Evolutionary conservation across 2,888 invertebrate species (phyloP).

Genomic region (Netelia melanura): DNA sequence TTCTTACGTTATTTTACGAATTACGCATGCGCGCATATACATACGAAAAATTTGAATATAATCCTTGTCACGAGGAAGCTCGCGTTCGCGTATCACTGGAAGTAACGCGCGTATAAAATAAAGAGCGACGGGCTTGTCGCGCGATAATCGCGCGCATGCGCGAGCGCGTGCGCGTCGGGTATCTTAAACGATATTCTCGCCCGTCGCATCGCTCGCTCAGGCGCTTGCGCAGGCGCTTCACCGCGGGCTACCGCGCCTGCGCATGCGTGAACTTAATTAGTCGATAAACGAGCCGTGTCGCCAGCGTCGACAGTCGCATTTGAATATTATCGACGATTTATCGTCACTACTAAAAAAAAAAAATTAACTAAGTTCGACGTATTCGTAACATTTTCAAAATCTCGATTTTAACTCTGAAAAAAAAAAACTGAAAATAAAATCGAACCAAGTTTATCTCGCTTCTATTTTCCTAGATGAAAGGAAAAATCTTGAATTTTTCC

Average conservation of each 20-base stretch:
- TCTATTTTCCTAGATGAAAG: background rate
- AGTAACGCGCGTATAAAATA: too few species aligned
- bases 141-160: slow-evolving; percentile 78
- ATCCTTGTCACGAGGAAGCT: slow-evolving; percentile 75
- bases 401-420: too few species aligned
- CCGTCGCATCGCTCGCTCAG: background rate
- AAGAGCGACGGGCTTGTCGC: slow-evolving; percentile 52
- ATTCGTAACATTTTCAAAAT: too few species aligned
- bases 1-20: slow-evolving; percentile 1
- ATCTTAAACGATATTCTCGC: slow-evolving; percentile 48
- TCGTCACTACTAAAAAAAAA: background rate
- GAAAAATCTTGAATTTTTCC: background rate
- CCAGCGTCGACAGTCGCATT: slow-evolving; percentile 57
- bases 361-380: too few species aligned
- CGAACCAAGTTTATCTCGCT: too few species aligned
- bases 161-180: slow-evolving; percentile 57
- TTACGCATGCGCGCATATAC: background rate
- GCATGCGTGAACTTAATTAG: slow-evolving; percentile 60
- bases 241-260: background rate
- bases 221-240: background rate
- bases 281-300: slow-evolving; percentile 56
- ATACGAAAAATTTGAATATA: slow-evolving; percentile 74
- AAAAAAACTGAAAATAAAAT: too few species aligned
- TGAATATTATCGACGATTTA: slow-evolving; percentile 56
- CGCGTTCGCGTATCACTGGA: background rate